A percentile compares a stretch with the other conserved stretches of the same genome.
Conservation (phyloP, 1,140 invertebrate species). For the Ostrea edulis region DNA sequence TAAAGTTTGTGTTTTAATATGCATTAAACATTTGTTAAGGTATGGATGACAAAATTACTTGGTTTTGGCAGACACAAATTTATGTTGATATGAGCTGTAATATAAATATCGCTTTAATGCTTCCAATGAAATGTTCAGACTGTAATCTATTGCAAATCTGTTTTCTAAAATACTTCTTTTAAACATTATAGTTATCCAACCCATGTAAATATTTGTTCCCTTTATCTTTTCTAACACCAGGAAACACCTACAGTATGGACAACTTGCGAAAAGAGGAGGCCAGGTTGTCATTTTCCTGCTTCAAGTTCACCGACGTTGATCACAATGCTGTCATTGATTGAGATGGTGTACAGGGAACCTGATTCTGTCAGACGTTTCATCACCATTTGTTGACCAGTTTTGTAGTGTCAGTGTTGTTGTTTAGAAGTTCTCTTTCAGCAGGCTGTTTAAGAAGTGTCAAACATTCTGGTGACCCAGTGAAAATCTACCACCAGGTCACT, state of each 20-base stretch:
- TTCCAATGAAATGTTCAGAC: no score
- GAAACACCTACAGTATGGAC: conserved; percentile 65
- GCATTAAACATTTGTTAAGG: no score
- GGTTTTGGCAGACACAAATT: no score
- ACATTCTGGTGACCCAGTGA: not conserved
- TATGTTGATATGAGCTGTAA: no score
- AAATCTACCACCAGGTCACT: not conserved
- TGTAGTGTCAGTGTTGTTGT: not conserved
- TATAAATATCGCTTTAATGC: no score
- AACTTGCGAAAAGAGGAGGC: conserved; percentile 66
- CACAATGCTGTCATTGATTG: not conserved
- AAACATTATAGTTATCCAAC: no score
- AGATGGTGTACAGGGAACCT: not conserved
- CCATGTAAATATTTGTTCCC: no score
- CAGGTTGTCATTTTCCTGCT: conserved; percentile 53
- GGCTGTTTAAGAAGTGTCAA: conserved; percentile 18
- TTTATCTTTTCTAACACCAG: no score
- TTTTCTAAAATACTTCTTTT: no score
- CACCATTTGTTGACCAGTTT: not conserved
- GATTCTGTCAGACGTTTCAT: not conserved
- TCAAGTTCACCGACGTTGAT: not conserved
- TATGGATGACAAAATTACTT: no score
- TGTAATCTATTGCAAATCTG: no score
- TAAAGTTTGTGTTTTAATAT: no score
- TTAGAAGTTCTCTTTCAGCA: conserved; percentile 7